Evolutionary conservation across 2,797 vertebrate species (phyloP), one percentile per base, ranked within the genome.

Genomic region (Chaetophractus vellerosus): DNA sequence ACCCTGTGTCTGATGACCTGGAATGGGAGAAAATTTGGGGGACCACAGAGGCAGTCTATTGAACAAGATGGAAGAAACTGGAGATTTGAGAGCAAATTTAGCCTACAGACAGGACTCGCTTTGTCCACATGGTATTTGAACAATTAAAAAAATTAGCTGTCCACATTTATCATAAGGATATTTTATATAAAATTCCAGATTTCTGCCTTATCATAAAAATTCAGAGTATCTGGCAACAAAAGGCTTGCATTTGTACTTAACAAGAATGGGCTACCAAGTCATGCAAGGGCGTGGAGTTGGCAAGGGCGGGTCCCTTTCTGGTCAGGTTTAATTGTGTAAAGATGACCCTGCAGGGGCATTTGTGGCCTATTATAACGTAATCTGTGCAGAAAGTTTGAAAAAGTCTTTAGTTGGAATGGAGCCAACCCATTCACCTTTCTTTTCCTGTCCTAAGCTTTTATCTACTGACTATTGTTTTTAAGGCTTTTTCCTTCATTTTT

Each of bases 121-220:
- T 57, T 64, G 52, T 6, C 12, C 26, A 90, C 6, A 0, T 15
- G 2, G 18, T 72, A 1, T 38, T 69, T 68, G 18, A 69, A 71
- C 23, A 64, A 52, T 38, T 23, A 5, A 2, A 59, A 82, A 38
- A 64, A 10, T 12, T 12, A 95, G 7, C 8, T 59, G 19, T 28
- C 18, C 31, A 9, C 9, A 23, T 61, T 71, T 24, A 59, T 14
- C 26, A 74, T 87, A 94, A 83, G 5, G 19, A 19, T 48, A 38
- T 66, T 91, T 95, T 68, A 64, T 50, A 41, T n/a, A 88, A 86
- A 45, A 81, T 88, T 52, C 31, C 33, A 68, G n/a, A 79, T 80
- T 52, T 91, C 36, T 38, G 19, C 31, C 50, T 72, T 8, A 45
- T 45, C 18, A 66, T 52, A 36, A 78, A 84, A 68, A n/a, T 52